Evolutionary conservation across 2,113 vertebrate genomes (phyloP).

Genomic region (Galeopterus variegatus): DNA sequence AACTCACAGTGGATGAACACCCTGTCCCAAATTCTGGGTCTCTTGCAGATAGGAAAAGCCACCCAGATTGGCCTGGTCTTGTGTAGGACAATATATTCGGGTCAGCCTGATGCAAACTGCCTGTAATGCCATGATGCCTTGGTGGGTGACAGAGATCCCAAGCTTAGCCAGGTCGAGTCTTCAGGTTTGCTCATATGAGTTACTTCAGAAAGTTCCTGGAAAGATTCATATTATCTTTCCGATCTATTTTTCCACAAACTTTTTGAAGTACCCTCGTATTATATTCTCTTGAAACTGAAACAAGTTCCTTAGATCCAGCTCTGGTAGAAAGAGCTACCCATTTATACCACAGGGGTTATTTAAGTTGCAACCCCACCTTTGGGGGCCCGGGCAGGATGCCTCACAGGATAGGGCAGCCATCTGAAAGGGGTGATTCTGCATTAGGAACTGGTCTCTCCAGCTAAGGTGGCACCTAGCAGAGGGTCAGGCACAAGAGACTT

Average conservation of each 20-base stretch:
- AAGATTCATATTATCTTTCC: no score
- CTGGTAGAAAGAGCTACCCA: not conserved
- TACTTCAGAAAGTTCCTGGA: no score
- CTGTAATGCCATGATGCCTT: not conserved
- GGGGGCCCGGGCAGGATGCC: not conserved
- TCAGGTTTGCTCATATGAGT: not conserved
- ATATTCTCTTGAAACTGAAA: not conserved
- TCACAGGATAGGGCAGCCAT: not conserved
- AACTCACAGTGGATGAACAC: not conserved
- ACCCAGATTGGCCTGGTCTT: no score
- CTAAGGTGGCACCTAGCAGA: not conserved
- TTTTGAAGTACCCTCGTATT: no score
- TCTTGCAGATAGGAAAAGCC: not conserved
- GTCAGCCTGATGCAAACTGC: not conserved
- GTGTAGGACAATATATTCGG: not conserved
- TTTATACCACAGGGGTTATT: not conserved
- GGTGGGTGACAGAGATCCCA: not conserved
- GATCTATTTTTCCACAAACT: no score
- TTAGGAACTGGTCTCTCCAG: not conserved
- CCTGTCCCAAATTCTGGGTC: not conserved
- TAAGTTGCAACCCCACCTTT: not conserved
- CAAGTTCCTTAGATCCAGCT: fast-evolving
- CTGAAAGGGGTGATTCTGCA: not conserved
- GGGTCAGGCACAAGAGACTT: not conserved
- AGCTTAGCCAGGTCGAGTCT: not conserved